Evolutionary conservation across 1,140 invertebrate species (phyloP).

Genomic region (Cotesia typhae): DNA sequence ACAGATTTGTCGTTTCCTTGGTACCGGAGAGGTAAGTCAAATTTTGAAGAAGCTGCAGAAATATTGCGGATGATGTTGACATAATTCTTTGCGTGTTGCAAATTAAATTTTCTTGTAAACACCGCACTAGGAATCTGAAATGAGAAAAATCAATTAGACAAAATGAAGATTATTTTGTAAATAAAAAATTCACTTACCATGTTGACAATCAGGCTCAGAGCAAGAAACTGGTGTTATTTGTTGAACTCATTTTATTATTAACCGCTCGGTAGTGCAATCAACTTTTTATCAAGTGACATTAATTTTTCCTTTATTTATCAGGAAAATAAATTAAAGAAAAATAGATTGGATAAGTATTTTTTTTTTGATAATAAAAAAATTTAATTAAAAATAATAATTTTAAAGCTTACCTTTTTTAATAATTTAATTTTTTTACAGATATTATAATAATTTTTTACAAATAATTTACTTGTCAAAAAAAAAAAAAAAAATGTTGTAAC

Average conservation of each 20-base stretch:
- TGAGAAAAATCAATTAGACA: no score
- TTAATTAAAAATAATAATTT: not conserved
- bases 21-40: slow-evolving; percentile 63
- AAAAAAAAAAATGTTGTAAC: no score
- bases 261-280: no score
- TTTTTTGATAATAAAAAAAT: not conserved
- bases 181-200: slow-evolving; percentile 15
- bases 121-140: no score
- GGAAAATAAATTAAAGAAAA: no score
- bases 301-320: not conserved
- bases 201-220: no score
- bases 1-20: slow-evolving; percentile 67
- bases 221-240: no score
- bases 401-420: slow-evolving; percentile 44
- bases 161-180: not conserved
- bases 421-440: no score
- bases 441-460: no score
- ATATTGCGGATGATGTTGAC: not conserved
- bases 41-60: slow-evolving; percentile 53
- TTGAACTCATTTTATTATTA: no score
- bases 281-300: not conserved
- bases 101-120: slow-evolving; percentile 23
- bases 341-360: no score
- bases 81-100: slow-evolving; percentile 25
- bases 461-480: no score